Conservation (phyloP, 2,113 vertebrate species). For the Apodemus speciosus region DNA sequence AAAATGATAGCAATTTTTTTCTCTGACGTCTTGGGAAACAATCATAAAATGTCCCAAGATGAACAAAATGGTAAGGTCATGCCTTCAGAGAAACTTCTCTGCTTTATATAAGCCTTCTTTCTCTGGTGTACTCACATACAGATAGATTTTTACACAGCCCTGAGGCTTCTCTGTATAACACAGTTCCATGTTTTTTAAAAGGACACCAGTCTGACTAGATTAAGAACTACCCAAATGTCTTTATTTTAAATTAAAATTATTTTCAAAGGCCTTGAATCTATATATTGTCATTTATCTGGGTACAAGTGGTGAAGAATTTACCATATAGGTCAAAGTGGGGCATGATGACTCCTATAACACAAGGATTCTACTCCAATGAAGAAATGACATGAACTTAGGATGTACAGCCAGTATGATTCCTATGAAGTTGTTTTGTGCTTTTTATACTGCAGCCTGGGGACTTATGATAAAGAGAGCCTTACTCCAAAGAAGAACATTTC, state of each 20-base stretch:
- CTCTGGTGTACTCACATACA: background rate
- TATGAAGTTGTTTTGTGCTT: background rate
- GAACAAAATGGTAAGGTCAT: background rate
- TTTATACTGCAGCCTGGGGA: background rate
- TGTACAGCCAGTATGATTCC: background rate
- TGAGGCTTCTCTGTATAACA: background rate
- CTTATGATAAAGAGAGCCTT: background rate
- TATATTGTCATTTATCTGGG: background rate
- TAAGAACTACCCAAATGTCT: background rate
- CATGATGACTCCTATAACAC: background rate
- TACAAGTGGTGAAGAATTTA: background rate
- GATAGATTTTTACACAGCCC: too few relatives aligned
- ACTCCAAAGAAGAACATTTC: background rate
- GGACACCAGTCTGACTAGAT: background rate
- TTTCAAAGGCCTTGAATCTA: background rate
- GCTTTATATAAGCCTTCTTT: background rate
- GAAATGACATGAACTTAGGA: background rate
- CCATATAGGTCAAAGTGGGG: fast-evolving
- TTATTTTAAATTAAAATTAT: background rate
- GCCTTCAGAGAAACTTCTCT: background rate
- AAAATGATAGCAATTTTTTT: background rate
- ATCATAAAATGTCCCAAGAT: background rate
- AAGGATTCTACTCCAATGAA: background rate
- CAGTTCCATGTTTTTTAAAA: background rate
- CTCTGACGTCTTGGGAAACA: background rate